Conservation (phyloP, 2,888 invertebrate species). For the Trisateles emortualis region DNA sequence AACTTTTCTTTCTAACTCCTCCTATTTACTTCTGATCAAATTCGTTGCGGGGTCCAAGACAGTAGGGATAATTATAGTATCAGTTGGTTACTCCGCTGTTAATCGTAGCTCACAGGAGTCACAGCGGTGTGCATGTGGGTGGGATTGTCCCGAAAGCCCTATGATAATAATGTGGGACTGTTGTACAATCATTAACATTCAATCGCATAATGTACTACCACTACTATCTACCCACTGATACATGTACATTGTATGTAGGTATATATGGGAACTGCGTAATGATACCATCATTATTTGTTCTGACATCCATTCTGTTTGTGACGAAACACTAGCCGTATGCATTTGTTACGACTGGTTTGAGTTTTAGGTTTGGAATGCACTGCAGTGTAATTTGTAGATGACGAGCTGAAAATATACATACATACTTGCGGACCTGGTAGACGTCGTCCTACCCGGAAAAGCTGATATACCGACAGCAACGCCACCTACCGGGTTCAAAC, state of each 20-base stretch:
- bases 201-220: slow-evolving; percentile 40
- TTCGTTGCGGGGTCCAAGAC: no score
- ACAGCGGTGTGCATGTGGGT: no score
- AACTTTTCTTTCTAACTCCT: no score
- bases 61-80: no score
- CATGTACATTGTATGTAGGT: slow-evolving; percentile 9
- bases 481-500: no score
- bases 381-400: neutral
- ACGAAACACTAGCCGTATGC: slow-evolving; percentile 22
- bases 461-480: no score
- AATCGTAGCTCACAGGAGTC: no score
- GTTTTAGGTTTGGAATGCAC: slow-evolving; percentile 1
- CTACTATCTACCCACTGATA: slow-evolving; percentile 8
- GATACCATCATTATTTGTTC: slow-evolving; percentile 39
- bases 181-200: slow-evolving; percentile 49
- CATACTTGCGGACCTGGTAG: no score
- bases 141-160: no score
- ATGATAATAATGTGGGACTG: slow-evolving; percentile 12
- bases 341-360: slow-evolving; percentile 13
- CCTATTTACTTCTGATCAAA: no score
- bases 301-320: slow-evolving; percentile 25
- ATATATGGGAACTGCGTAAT: slow-evolving; percentile 42
- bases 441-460: no score
- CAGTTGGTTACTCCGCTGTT: no score
- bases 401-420: neutral